Evolutionary conservation across 2,113 vertebrate genomes (phyloP).

Genomic region (Siniperca chuatsi): DNA sequence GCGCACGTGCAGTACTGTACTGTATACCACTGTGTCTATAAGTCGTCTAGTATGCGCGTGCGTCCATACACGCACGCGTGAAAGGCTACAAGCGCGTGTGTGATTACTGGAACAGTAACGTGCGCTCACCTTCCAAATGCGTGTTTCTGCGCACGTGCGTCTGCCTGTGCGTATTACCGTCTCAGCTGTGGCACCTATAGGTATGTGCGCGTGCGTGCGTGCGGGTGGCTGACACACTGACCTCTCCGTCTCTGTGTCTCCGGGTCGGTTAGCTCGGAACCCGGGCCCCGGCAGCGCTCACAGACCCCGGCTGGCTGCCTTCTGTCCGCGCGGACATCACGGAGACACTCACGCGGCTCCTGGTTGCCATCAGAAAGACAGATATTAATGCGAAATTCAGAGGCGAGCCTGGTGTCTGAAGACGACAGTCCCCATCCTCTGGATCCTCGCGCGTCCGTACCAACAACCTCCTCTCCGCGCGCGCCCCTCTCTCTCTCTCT

Average conservation of each 20-base stretch:
- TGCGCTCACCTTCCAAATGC: neutral
- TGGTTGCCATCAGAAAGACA: constrained; percentile 7
- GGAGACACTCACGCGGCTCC: neutral
- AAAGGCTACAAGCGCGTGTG: too few species aligned
- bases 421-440: constrained; percentile 15
- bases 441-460: neutral
- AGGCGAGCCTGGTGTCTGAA: neutral
- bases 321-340: neutral
- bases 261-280: neutral
- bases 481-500: too few species aligned
- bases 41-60: too few species aligned
- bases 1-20: too few species aligned
- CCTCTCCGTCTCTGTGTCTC: constrained; percentile 22
- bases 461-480: neutral
- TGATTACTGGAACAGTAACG: neutral
- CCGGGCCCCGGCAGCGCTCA: neutral
- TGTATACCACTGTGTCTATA: too few species aligned
- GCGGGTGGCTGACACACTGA: constrained; percentile 43
- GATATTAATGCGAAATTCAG: neutral
- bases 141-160: neutral
- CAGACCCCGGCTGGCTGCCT: neutral
- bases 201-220: neutral
- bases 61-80: too few species aligned
- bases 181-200: too few species aligned
- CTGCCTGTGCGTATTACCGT: neutral